Evolutionary conservation across 2,888 invertebrate species (phyloP).

Genomic region (Melitaea athalia): DNA sequence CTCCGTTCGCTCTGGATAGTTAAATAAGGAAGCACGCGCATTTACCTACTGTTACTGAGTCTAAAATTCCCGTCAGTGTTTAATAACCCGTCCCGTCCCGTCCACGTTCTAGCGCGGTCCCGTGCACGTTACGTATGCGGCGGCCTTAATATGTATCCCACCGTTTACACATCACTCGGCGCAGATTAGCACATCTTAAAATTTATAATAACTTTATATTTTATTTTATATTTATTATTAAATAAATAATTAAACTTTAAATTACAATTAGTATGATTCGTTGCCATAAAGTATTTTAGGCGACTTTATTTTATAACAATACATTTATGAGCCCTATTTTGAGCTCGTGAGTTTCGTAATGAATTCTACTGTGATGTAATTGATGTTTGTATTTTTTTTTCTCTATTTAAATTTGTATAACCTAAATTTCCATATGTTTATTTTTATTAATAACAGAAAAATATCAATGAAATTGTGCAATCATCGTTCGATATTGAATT

Average conservation of each 20-base stretch:
- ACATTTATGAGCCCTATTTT: constrained; percentile 1
- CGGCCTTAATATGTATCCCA: constrained; percentile 1
- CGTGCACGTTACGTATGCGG: no score
- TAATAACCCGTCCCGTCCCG: no score
- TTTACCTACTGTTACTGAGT: no score
- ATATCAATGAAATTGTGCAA: constrained; percentile 21
- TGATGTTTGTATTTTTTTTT: constrained; percentile 8
- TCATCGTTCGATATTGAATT: constrained; percentile 19
- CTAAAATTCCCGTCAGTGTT: no score
- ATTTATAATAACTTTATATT: background rate
- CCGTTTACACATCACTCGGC: constrained; percentile 16
- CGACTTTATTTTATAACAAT: constrained; percentile 14
- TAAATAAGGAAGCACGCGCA: no score
- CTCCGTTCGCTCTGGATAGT: no score
- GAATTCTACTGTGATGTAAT: constrained; percentile 18
- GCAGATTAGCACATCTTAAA: constrained; percentile 17
- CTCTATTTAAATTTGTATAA: constrained; percentile 6
- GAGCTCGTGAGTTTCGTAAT: constrained; percentile 13
- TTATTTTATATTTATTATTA: constrained; percentile 5
- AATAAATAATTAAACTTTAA: background rate
- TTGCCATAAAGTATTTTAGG: constrained; percentile 29
- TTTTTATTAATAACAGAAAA: constrained; percentile 15
- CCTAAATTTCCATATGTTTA: constrained; percentile 10
- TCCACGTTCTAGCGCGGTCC: no score
- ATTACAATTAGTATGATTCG: constrained; percentile 18